These are phyloP conservation scores for Antitype chi DNA, from an alignment of 2,888 invertebrate genomes.

Conservation along the genomic window DNA sequence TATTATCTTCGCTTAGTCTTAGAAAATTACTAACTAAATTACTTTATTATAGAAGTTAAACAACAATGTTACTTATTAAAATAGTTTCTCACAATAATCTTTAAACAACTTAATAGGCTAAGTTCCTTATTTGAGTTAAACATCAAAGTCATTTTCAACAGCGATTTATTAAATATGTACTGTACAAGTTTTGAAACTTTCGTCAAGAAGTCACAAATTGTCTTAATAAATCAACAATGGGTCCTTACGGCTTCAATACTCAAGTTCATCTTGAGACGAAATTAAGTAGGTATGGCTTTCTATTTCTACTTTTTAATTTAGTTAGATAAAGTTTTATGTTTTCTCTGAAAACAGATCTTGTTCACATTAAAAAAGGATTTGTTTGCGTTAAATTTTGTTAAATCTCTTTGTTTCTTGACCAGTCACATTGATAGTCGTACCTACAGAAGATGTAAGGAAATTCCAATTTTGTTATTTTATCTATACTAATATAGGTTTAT, in stretches of 20 bases:
- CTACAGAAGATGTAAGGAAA: neutral
- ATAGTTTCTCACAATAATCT: neutral
- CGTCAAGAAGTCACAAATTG: neutral
- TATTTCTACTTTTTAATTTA: neutral
- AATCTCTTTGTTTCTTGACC: neutral
- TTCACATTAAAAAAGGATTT: neutral
- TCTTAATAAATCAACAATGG: neutral
- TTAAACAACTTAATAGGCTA: neutral
- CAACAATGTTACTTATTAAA: neutral
- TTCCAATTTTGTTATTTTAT: neutral
- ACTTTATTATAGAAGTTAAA: neutral
- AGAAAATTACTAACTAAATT: neutral
- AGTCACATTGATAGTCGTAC: too few relatives aligned
- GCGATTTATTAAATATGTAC: constrained; percentile 5
- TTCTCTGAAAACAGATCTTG: neutral
- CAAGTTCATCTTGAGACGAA: neutral
- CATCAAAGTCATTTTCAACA: neutral
- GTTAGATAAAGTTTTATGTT: neutral
- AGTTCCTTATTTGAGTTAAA: constrained; percentile 3
- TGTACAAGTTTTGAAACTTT: neutral
- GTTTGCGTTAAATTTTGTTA: neutral
- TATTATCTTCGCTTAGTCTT: too few relatives aligned
- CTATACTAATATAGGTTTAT: neutral
- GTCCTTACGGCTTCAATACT: neutral
- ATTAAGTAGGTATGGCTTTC: neutral